Conservation (phyloP, 2,113 vertebrate species). For the Acrocephalus arundinaceus region DNA sequence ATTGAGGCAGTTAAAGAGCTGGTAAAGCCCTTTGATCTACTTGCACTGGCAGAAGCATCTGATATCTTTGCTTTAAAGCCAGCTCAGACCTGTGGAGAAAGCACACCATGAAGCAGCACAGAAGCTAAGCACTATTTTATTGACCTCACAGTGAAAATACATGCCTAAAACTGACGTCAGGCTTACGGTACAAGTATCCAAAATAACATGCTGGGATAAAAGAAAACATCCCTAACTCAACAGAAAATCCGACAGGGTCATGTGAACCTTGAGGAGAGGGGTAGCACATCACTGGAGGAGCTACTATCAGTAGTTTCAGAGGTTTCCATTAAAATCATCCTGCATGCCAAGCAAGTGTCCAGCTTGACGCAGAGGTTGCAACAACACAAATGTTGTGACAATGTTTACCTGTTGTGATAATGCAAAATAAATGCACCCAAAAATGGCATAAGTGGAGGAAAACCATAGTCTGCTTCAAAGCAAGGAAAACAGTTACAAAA, state of each 20-base stretch:
- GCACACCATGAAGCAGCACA: background rate
- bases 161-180: background rate
- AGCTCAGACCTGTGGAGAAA: background rate
- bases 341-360: background rate
- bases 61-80: background rate
- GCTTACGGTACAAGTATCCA: background rate
- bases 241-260: background rate
- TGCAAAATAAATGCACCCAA: background rate
- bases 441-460: background rate
- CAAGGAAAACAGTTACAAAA: background rate
- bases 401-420: background rate
- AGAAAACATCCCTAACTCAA: background rate
- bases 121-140: background rate
- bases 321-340: background rate
- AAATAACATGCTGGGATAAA: background rate
- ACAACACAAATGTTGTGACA: background rate
- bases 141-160: background rate
- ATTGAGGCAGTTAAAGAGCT: background rate
- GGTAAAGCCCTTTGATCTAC: background rate
- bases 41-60: background rate
- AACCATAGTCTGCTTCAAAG: background rate
- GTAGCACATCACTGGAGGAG: background rate
- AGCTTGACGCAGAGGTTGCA: accelerated
- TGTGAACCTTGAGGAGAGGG: background rate
- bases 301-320: background rate